phyloP scores from a whole-genome alignment of 1,140 invertebrate genomes.

The Plodia interpunctella region DNA sequence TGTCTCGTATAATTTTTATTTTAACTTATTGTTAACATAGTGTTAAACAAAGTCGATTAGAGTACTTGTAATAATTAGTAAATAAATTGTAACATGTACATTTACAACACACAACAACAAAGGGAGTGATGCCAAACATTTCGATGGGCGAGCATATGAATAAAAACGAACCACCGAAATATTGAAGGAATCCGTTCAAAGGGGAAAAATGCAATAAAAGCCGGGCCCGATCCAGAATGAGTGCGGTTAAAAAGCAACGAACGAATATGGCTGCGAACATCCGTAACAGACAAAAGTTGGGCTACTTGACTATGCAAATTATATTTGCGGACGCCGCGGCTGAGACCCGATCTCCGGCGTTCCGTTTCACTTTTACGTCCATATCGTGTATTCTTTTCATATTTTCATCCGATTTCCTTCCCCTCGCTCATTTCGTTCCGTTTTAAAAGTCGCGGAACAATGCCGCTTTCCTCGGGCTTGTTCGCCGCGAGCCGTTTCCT shows the following conservation, averaged over 20 bases:
- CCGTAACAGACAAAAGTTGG: slow-evolving; percentile 73
- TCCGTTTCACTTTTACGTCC: slow-evolving; percentile 68
- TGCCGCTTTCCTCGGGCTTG: slow-evolving; percentile 65
- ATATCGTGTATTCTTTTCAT: slow-evolving; percentile 75
- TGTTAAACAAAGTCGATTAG: background rate
- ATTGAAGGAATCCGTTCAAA: slow-evolving; percentile 76
- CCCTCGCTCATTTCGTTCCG: slow-evolving; percentile 73
- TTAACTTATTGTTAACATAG: background rate
- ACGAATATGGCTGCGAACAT: slow-evolving; percentile 73
- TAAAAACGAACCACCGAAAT: slow-evolving; percentile 72
- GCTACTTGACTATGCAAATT: slow-evolving; percentile 76
- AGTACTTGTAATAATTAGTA: background rate
- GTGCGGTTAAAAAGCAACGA: slow-evolving; percentile 74
- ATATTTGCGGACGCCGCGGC: slow-evolving; percentile 73
- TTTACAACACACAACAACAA: slow-evolving; percentile 39
- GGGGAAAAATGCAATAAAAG: slow-evolving; percentile 76
- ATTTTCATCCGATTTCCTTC: slow-evolving; percentile 77
- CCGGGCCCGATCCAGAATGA: slow-evolving; percentile 64
- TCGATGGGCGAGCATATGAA: slow-evolving; percentile 67
- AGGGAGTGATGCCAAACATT: slow-evolving; percentile 64
- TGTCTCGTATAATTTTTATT: slow-evolving; percentile 24
- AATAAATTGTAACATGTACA: slow-evolving; percentile 5
- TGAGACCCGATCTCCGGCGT: slow-evolving; percentile 64
- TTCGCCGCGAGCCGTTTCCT: slow-evolving; percentile 70
- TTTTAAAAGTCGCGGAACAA: slow-evolving; percentile 75